These are phyloP conservation scores for Sylvia atricapilla DNA, from an alignment of 2,113 vertebrate species.

Conservation along the genomic window DNA sequence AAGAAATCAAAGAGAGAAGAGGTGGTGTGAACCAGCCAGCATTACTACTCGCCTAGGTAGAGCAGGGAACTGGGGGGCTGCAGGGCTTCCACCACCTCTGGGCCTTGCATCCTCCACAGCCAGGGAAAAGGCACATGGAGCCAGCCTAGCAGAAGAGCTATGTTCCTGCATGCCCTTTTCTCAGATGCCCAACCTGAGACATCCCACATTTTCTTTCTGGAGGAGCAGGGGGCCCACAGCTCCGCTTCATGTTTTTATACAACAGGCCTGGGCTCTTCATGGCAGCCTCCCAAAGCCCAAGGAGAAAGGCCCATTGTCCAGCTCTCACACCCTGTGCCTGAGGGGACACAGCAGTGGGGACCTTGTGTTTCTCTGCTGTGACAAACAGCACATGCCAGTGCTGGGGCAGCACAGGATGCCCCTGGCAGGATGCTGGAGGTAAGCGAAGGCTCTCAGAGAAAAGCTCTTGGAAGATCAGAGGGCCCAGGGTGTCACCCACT, in stretches of 20 bases:
- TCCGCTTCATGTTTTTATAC: not conserved
- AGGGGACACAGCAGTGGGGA: rapidly evolving
- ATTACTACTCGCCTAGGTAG: not conserved
- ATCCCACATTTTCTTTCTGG: not conserved
- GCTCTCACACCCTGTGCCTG: not conserved
- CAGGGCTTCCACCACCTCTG: not conserved
- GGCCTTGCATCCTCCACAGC: not conserved
- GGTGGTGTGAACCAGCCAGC: not conserved
- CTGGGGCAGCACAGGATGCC: not conserved
- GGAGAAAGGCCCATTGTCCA: conserved; percentile 21
- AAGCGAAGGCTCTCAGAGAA: not conserved
- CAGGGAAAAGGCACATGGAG: not conserved
- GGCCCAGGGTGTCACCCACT: not conserved
- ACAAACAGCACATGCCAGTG: not conserved
- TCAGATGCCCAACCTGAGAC: not conserved
- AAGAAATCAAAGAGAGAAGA: not conserved
- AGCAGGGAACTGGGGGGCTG: not conserved
- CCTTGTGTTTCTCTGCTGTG: not conserved
- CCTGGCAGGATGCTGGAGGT: not conserved
- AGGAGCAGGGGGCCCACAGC: not conserved
- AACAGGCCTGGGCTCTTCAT: not conserved
- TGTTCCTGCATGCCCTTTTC: not conserved
- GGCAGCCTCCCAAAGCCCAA: not conserved
- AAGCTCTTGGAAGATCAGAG: not conserved
- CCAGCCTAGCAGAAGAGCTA: not conserved